Evolutionary conservation across 2,797 vertebrate genomes (phyloP), one percentile per base, ranked within the genome.

Genomic region (Dendrocincla tyrannina): DNA sequence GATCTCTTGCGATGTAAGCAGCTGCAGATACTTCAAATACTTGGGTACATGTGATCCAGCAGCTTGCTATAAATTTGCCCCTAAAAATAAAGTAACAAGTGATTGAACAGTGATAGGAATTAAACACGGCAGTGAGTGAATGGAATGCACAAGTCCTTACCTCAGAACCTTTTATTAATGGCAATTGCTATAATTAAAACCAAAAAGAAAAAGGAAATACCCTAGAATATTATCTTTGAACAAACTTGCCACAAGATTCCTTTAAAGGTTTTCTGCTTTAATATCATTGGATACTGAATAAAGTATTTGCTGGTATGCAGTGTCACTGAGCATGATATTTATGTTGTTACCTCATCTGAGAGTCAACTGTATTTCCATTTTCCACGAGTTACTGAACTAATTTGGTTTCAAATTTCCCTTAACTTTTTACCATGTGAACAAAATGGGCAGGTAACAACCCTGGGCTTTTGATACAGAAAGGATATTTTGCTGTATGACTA

Each of bases 11-110:
- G 97, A 98, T 98, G 98, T 97, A 97, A 98, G 98, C 98, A 98
- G 98, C 98, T 98, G 98, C 97, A 98, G 98, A 98, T 98, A 96
- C 96, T 97, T 98, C 91, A 96, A 97, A 98, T 98, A 97, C 95
- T 98, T 98, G 92, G 96, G 98, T 97, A 96, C 98, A 98, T 98
- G 98, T 98, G 98, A 98, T 98, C 98, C 93, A 96, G 96, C 96
- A 97, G 97, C 98, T 98, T 97, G 96, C 97, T 98, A 98, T 98
- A 98, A 98, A 98, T 98, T 98, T 98, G 96, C 92, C 97, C 97
- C 98, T 98, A 98, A 98, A 98, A 98, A 98, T 98, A 98, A 98
- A 98, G 97, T 97, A 98, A 98, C 97, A 98, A 98, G 98, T 98
- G 98, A 98, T 98, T 97, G 98, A 98, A 97, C 96, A 97, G 97